Evolutionary conservation across 2,113 vertebrate genomes (phyloP), one percentile per base, ranked within the genome.

Genomic region (Nannospalax galili): DNA sequence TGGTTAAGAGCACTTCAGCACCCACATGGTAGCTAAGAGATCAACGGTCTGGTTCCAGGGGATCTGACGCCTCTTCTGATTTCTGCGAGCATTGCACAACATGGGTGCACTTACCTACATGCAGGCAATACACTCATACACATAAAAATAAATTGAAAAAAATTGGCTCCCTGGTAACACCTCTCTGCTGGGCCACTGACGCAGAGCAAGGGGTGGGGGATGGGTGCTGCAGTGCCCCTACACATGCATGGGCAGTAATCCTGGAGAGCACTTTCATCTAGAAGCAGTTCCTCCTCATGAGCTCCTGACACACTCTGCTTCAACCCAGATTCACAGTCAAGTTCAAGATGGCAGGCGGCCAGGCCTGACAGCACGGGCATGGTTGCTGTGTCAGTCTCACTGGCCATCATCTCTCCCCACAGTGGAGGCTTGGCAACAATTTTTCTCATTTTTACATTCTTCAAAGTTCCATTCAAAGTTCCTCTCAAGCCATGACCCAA

Each of bases 361-460:
- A 42, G 22, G n/a, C 5, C 16, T 4, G 24, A 52, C 3, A 35
- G 20, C 3, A 16, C 22, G 8, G 26, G 11, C 48, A 52, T 84
- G 35, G 20, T 35, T 73, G 65, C 64, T 1, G 17, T 15, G 77
- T 37, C 10, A 24, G 6, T 5, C 0, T 3, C 24, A 26, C 0
- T 20, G 35, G 74, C 56, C 14, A n/a, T 58, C 9, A 22, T 77
- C 56, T 56, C 9, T 40, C 84, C n/a, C 5, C 1, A 60, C 37
- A 45, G 74, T 32, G 11, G 11, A 89, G 60, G 32, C 60, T 70
- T 26, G 52, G 20, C 11, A 62, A 86, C 19, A 84, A 20, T 42
- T 52, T 80, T n/a, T 58, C 58, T 56, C 78, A 82, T 48, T 90
- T 89, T 70, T 26, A 56, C 20, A n/a, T 84, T 81, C 67, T 87